Percentiles rank a stretch among this genome's conserved stretches.
phyloP scores from a whole-genome alignment of 2,113 vertebrate genomes.

The Rana temporaria region DNA sequence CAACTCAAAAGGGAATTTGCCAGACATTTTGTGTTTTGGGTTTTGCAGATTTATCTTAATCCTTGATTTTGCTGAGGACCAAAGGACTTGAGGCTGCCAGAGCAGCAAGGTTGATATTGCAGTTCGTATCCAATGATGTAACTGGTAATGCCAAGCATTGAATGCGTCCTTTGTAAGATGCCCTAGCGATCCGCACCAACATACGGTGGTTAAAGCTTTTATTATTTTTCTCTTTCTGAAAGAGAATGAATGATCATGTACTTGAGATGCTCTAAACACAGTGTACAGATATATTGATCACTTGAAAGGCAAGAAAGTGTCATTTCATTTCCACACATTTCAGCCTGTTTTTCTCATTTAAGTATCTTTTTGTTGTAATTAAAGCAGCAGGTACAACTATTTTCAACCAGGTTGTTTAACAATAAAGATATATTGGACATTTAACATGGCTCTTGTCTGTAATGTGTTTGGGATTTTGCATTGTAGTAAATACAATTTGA shows the following conservation, averaged over 20 bases:
- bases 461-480: background rate
- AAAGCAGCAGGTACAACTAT: slow-evolving; percentile 79
- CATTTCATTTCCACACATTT: slow-evolving; percentile 40
- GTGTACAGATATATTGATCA: background rate
- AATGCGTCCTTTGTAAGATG: background rate
- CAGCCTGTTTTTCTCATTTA: slow-evolving; percentile 69
- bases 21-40: background rate
- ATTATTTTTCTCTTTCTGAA: background rate
- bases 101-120: background rate
- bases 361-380: slow-evolving; percentile 81
- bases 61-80: background rate
- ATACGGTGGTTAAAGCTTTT: background rate
- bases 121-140: background rate
- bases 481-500: background rate
- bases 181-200: background rate
- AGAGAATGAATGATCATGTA: background rate
- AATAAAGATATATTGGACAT: slow-evolving; percentile 85
- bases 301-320: background rate
- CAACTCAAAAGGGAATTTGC: slow-evolving; percentile 28
- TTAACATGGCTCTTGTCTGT: slow-evolving; percentile 67
- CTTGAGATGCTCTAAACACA: background rate
- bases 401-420: slow-evolving; percentile 84
- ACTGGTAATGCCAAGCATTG: background rate
- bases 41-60: background rate
- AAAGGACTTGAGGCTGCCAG: background rate